A percentile compares a stretch with the other conserved stretches of the same genome.
Evolutionary conservation across 1,140 invertebrate species (phyloP).

Genomic region (Drosophila parabipectinata): DNA sequence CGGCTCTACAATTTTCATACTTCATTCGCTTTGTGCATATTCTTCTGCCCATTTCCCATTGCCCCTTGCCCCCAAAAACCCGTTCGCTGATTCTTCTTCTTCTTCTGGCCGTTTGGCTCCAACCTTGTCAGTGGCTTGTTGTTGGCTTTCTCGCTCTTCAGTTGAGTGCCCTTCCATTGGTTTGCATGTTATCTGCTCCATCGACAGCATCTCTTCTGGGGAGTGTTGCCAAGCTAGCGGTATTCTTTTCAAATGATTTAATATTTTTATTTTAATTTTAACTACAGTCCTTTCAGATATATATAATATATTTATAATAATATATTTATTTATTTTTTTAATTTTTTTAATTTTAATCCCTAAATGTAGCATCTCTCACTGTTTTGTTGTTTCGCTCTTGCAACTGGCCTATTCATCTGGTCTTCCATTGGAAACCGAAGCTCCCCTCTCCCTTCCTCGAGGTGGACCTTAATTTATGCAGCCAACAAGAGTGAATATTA

Average conservation of each 20-base stretch:
- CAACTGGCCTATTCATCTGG: conserved; percentile 13
- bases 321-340: neutral
- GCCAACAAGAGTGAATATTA: conserved; percentile 76
- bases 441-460: neutral
- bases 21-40: conserved; percentile 57
- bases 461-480: conserved; percentile 76
- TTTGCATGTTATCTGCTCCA: conserved; percentile 67
- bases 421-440: neutral
- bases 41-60: neutral
- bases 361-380: neutral
- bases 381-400: conserved; percentile 46
- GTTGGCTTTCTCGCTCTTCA: conserved; percentile 33
- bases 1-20: conserved; percentile 61
- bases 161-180: conserved; percentile 73
- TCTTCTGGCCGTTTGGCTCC: conserved; percentile 10
- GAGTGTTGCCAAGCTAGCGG: neutral
- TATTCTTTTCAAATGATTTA: neutral
- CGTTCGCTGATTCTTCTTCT: conserved; percentile 1
- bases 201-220: conserved; percentile 8
- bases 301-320: too few species aligned
- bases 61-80: neutral
- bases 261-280: neutral
- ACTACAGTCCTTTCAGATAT: too few species aligned
- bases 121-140: conserved; percentile 9
- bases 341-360: neutral